phyloP scores from a whole-genome alignment of 2,888 invertebrate genomes.

The Rosalia funebris region DNA sequence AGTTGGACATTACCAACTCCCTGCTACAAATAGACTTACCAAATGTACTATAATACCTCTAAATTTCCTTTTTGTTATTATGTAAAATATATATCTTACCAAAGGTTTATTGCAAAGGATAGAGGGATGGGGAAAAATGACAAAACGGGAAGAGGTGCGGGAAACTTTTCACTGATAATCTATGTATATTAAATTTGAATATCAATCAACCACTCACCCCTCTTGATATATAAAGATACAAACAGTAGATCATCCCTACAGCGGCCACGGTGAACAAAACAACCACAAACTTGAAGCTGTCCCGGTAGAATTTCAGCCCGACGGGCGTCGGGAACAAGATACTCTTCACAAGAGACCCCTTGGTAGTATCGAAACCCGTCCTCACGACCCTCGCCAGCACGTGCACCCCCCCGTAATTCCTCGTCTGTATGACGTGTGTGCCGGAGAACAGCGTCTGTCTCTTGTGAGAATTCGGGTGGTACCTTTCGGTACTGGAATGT shows the following conservation, averaged over 20 bases:
- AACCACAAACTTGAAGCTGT: constrained; percentile 80
- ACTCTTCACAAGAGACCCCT: constrained; percentile 81
- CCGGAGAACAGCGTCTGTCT: constrained; percentile 91
- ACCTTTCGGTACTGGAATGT: constrained; percentile 69
- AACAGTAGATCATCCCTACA: constrained; percentile 76
- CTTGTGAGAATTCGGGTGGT: constrained; percentile 79
- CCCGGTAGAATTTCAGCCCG: constrained; percentile 81
- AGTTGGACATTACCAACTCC: too few species aligned
- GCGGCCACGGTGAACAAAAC: constrained; percentile 77
- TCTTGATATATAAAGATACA: constrained; percentile 72
- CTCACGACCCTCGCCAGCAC: constrained; percentile 83
- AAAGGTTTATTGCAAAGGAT: too few species aligned
- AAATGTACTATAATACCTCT: too few species aligned
- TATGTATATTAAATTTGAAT: too few species aligned
- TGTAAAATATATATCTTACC: too few species aligned
- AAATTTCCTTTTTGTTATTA: too few species aligned
- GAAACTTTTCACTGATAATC: too few species aligned
- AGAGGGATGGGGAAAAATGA: too few species aligned
- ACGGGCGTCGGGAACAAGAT: constrained; percentile 82
- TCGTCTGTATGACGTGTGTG: constrained; percentile 88
- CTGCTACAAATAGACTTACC: too few species aligned
- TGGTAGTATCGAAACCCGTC: constrained; percentile 82
- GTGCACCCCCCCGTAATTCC: constrained; percentile 78
- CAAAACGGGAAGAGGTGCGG: too few species aligned
- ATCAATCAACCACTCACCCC: constrained; percentile 64